A percentile compares a stretch with the other conserved stretches of the same genome.
These are phyloP conservation scores for Abscondita cerata DNA, from an alignment of 2,888 invertebrate species.

Conservation along the genomic window DNA sequence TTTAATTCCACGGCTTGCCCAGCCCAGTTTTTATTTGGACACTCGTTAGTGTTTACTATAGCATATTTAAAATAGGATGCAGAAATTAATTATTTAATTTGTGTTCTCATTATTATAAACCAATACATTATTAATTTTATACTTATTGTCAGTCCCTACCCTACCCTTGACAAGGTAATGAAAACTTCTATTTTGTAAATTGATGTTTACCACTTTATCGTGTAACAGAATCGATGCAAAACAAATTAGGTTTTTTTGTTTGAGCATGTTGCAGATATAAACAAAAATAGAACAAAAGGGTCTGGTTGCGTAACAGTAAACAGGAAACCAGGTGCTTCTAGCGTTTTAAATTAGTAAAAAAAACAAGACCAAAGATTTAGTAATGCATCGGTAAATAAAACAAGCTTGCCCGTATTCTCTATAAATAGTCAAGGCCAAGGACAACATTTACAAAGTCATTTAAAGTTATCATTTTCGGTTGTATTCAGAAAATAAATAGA, in stretches of 20 bases:
- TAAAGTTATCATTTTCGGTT: slow-evolving; percentile 22
- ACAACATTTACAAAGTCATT: slow-evolving; percentile 30
- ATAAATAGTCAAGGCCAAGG: slow-evolving; percentile 42
- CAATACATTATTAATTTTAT: no score
- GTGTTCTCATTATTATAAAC: no score
- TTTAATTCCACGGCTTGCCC: no score
- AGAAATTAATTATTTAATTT: no score
- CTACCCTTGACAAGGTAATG: no score
- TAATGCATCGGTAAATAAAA: slow-evolving; percentile 35
- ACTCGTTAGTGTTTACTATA: no score
- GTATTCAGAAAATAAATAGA: not conserved
- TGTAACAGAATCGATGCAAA: no score
- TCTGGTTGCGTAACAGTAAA: slow-evolving; percentile 13
- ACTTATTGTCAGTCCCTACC: no score
- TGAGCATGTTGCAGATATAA: slow-evolving; percentile 10
- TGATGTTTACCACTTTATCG: no score
- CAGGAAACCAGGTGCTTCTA: slow-evolving; percentile 37
- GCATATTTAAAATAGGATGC: no score
- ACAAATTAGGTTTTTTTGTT: slow-evolving; percentile 4
- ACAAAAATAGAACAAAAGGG: slow-evolving; percentile 10
- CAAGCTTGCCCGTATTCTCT: slow-evolving; percentile 34
- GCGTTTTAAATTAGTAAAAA: slow-evolving; percentile 9
- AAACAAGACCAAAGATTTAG: slow-evolving; percentile 22
- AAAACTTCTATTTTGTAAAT: no score
- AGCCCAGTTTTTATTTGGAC: no score